Conservation (phyloP, 2,888 invertebrate species). For the Syrista parreyssii region DNA sequence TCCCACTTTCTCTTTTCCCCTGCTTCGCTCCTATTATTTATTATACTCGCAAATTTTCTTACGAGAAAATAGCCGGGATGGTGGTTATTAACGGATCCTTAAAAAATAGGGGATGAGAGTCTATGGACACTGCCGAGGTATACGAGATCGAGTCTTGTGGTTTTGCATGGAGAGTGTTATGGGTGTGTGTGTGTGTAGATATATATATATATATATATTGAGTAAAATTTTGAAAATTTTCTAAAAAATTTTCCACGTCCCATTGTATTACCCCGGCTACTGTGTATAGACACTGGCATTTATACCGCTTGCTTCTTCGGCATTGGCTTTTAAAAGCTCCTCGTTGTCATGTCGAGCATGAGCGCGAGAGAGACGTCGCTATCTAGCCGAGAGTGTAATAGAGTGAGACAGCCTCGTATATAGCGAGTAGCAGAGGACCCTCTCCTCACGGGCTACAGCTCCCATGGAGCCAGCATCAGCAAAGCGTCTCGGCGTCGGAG, state of each 20-base stretch:
- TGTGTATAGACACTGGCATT: neutral
- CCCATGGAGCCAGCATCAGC: conserved; percentile 54
- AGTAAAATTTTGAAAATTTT: neutral
- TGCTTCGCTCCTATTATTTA: neutral
- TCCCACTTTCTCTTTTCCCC: neutral
- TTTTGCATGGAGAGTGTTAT: neutral
- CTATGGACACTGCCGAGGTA: neutral
- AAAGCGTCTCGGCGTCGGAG: conserved; percentile 56
- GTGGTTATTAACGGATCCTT: neutral
- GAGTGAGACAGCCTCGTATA: neutral
- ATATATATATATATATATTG: neutral
- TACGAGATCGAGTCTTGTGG: neutral
- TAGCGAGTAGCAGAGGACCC: neutral
- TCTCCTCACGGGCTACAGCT: neutral
- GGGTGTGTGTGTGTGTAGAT: neutral
- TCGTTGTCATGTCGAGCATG: neutral
- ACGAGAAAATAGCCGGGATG: neutral
- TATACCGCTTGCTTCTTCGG: neutral
- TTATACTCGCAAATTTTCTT: neutral
- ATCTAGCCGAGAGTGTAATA: neutral
- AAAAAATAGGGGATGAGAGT: neutral
- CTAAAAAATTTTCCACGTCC: neutral
- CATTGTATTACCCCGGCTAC: neutral
- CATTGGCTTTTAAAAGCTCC: neutral
- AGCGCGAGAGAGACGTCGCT: neutral